These are phyloP conservation scores for Shinisaurus crocodilurus DNA, from an alignment of 2,113 vertebrate genomes.

Conservation along the genomic window DNA sequence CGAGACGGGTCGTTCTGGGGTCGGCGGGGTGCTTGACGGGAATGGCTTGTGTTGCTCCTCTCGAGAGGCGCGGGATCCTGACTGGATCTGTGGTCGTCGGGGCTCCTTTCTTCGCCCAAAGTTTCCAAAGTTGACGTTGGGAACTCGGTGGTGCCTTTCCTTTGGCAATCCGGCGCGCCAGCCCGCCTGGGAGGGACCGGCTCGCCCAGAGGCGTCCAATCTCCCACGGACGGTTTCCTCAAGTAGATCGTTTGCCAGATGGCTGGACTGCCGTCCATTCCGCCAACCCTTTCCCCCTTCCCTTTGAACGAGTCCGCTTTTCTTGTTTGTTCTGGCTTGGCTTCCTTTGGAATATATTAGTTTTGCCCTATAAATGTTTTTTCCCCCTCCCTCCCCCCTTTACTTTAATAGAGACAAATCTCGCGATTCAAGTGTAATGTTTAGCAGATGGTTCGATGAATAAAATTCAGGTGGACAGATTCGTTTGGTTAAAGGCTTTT, in stretches of 20 bases:
- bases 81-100: neutral
- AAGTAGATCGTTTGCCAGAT: neutral
- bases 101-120: neutral
- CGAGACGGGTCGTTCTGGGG: neutral
- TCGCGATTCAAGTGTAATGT: neutral
- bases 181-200: neutral
- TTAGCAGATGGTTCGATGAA: neutral
- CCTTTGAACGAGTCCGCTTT: neutral
- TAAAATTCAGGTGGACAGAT: neutral
- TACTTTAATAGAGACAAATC: neutral
- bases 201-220: neutral
- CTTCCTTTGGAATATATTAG: neutral
- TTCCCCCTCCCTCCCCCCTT: neutral
- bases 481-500: neutral
- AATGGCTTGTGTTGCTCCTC: neutral
- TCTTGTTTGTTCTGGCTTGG: neutral
- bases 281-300: neutral
- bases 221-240: neutral
- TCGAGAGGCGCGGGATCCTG: no score
- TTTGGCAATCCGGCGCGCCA: no score
- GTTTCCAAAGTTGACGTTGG: neutral
- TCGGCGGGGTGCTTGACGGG: no score
- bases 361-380: rapidly evolving
- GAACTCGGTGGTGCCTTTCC: neutral
- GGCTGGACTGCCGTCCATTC: neutral